Percentiles rank a stretch among this genome's conserved stretches.
Conservation (phyloP, 37 sponge, comb jelly and placozoan genomes). For the Petrosia ficiformis region DNA sequence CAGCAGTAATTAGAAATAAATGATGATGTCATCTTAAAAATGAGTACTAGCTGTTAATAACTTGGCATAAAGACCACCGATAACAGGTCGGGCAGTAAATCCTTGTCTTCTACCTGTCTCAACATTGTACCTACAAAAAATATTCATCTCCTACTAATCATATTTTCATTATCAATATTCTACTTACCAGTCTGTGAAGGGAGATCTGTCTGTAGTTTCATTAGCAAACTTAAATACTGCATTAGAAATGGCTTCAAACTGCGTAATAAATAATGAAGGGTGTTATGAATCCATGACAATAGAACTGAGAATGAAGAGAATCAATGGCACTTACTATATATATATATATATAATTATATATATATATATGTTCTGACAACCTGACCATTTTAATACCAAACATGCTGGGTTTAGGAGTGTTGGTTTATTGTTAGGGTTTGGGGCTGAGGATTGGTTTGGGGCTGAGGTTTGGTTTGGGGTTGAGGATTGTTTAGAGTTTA, state of each 20-base stretch:
- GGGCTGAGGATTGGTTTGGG: no score
- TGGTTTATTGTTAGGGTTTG: no score
- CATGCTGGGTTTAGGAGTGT: no score
- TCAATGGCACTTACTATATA: background rate
- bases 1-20: no score
- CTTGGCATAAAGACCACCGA: constrained; percentile 58
- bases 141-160: no score
- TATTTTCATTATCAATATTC: background rate
- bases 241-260: constrained; percentile 49
- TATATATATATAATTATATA: background rate
- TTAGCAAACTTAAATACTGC: constrained; percentile 66
- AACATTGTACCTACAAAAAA: constrained; percentile 26
- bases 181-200: constrained; percentile 76
- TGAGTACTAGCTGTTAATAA: background rate
- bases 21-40: no score
- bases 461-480: no score
- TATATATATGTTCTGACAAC: background rate
- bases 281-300: background rate
- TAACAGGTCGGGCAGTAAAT: constrained; percentile 59
- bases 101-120: constrained; percentile 31
- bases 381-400: no score
- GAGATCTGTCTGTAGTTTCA: constrained; percentile 47
- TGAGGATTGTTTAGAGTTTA: no score
- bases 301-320: no score
- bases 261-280: background rate